phyloP scores from a whole-genome alignment of 2,888 invertebrate genomes.

The Lucinisca nassula region DNA sequence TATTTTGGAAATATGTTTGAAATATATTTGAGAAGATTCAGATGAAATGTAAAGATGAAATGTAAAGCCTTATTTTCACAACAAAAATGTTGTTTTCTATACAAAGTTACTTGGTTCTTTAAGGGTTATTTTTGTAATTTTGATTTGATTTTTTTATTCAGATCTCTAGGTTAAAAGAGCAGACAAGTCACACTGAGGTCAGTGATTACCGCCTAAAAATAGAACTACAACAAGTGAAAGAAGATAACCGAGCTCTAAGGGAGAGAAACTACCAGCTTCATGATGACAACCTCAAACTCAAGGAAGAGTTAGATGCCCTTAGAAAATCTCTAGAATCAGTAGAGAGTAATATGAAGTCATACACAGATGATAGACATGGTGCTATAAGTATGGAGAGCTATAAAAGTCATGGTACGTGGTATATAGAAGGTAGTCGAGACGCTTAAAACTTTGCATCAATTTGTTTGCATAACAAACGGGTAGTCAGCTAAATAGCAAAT shows the following conservation, averaged over 20 bases:
- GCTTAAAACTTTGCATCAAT: too few species aligned
- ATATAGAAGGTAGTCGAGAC: too few species aligned
- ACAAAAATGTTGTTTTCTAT: too few species aligned
- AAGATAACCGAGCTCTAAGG: slow-evolving; percentile 81
- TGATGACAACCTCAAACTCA: slow-evolving; percentile 84
- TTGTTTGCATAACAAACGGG: too few species aligned
- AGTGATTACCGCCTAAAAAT: slow-evolving; percentile 72
- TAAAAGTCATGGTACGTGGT: neutral
- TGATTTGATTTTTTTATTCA: too few species aligned
- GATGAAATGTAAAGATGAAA: too few species aligned
- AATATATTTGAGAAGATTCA: too few species aligned
- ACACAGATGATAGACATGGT: slow-evolving; percentile 27
- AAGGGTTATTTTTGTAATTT: too few species aligned
- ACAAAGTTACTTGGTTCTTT: too few species aligned
- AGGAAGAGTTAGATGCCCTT: slow-evolving; percentile 74
- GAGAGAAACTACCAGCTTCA: slow-evolving; percentile 85
- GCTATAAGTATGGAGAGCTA: neutral
- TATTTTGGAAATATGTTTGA: too few species aligned
- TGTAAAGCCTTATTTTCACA: too few species aligned
- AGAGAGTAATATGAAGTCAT: slow-evolving; percentile 36
- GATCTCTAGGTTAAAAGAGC: slow-evolving; percentile 69
- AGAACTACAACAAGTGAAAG: slow-evolving; percentile 82
- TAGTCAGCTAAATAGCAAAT: neutral
- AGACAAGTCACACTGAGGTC: slow-evolving; percentile 58
- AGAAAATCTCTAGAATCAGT: slow-evolving; percentile 66